phyloP scores from a whole-genome alignment of 1,140 invertebrate species.

The Stegodyphus mimosarum region DNA sequence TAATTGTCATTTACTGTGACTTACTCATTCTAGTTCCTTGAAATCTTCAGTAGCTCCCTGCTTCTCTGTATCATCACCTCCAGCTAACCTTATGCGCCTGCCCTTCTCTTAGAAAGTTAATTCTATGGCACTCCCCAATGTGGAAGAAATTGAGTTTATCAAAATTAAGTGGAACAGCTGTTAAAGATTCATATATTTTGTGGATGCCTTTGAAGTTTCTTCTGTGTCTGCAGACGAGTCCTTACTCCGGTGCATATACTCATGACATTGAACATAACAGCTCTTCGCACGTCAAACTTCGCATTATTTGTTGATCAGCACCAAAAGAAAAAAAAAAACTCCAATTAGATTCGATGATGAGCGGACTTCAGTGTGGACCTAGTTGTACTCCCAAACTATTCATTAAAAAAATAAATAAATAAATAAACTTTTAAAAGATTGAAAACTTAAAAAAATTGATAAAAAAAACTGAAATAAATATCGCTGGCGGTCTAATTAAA shows the following conservation, averaged over 20 bases:
- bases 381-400: slow-evolving; percentile 60
- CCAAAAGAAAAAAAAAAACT: slow-evolving; percentile 24
- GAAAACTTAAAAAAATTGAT: slow-evolving; percentile 49
- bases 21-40: slow-evolving; percentile 60
- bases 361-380: slow-evolving; percentile 61
- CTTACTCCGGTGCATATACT: neutral
- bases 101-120: slow-evolving; percentile 44
- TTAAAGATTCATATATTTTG: neutral
- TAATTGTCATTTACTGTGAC: slow-evolving; percentile 60
- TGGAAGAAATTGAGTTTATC: slow-evolving; percentile 21
- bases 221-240: neutral
- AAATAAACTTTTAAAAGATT: neutral
- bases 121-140: slow-evolving; percentile 44
- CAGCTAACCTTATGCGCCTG: slow-evolving; percentile 43
- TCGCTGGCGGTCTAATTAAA: slow-evolving; percentile 41
- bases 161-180: slow-evolving; percentile 24
- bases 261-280: slow-evolving; percentile 32
- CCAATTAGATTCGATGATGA: slow-evolving; percentile 52
- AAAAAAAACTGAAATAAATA: slow-evolving; percentile 45
- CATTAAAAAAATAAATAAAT: neutral
- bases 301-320: slow-evolving; percentile 54
- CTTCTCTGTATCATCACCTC: slow-evolving; percentile 57
- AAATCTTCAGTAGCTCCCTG: slow-evolving; percentile 59
- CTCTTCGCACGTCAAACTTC: neutral
- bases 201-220: slow-evolving; percentile 25